Conservation (phyloP, 2,888 invertebrate species). For the Anoncus sp. region DNA sequence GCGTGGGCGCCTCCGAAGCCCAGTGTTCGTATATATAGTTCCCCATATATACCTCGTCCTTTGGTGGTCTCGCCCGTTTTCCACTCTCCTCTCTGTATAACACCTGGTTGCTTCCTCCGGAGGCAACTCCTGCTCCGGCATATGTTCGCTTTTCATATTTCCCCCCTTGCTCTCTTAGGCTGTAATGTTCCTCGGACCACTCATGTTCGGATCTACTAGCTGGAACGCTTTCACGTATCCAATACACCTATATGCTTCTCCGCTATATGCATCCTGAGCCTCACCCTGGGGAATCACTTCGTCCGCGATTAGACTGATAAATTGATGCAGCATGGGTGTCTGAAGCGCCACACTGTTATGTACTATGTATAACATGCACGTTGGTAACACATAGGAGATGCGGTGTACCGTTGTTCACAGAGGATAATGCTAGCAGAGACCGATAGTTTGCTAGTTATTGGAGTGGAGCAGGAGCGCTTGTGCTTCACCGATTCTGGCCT, state of each 20-base stretch:
- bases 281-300: conserved; percentile 71
- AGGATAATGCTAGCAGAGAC: conserved; percentile 18
- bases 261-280: conserved; percentile 5
- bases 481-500: conserved; percentile 51
- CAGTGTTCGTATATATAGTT: conserved; percentile 13
- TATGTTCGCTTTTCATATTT: conserved; percentile 11
- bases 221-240: conserved; percentile 27
- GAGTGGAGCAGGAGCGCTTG: conserved; percentile 30
- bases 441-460: conserved; percentile 44
- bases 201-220: conserved; percentile 20
- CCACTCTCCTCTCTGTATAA: conserved; percentile 44
- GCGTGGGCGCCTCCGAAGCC: conserved; percentile 67
- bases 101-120: conserved; percentile 73
- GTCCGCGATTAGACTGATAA: conserved; percentile 76
- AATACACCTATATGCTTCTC: conserved; percentile 25
- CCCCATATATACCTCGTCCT: conserved; percentile 41
- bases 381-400: neutral
- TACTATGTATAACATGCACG: conserved; percentile 8
- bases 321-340: conserved; percentile 66
- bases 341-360: conserved; percentile 46
- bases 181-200: conserved; percentile 10
- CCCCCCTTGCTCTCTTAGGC: neutral
- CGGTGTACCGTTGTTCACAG: neutral
- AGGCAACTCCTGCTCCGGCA: conserved; percentile 40
- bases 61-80: conserved; percentile 43